Percentiles rank a stretch among this genome's conserved stretches.
These are phyloP conservation scores for Tursiops truncatus DNA, from an alignment of 2,113 vertebrate species.

Conservation along the genomic window DNA sequence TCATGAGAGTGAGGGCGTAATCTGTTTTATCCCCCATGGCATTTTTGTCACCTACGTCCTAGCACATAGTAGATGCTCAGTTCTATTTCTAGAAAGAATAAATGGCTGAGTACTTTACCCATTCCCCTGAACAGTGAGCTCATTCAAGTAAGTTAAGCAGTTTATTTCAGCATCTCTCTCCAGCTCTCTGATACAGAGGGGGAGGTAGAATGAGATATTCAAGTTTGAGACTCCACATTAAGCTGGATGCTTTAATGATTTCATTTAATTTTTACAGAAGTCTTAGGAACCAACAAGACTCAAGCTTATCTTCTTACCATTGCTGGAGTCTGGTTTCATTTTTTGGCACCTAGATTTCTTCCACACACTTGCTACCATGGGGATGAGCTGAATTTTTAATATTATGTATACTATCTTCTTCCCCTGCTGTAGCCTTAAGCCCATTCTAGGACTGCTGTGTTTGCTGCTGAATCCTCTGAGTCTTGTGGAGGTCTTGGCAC, in stretches of 20 bases:
- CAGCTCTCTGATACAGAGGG: not conserved
- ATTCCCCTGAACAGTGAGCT: not conserved
- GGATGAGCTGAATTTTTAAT: not conserved
- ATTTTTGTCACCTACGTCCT: not conserved
- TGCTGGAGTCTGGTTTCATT: not conserved
- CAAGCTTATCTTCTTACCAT: not conserved
- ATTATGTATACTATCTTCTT: not conserved
- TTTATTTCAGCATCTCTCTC: not conserved
- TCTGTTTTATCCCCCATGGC: not conserved
- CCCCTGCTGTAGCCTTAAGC: not conserved
- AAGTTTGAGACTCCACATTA: not conserved
- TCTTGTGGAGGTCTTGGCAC: not conserved
- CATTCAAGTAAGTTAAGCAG: not conserved
- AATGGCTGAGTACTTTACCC: not conserved
- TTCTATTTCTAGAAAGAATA: not conserved
- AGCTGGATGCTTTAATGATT: not conserved
- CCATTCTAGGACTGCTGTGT: not conserved
- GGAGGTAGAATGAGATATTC: not conserved
- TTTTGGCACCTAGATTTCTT: not conserved
- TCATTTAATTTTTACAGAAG: not conserved
- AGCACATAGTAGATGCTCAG: not conserved
- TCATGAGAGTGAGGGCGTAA: not conserved
- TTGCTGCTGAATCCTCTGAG: not conserved
- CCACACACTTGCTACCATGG: not conserved
- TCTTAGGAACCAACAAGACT: not conserved